Evolutionary conservation across 1,140 invertebrate species (phyloP), one percentile per base, ranked within the genome.

Genomic region (Doryteuthis pealeii): DNA sequence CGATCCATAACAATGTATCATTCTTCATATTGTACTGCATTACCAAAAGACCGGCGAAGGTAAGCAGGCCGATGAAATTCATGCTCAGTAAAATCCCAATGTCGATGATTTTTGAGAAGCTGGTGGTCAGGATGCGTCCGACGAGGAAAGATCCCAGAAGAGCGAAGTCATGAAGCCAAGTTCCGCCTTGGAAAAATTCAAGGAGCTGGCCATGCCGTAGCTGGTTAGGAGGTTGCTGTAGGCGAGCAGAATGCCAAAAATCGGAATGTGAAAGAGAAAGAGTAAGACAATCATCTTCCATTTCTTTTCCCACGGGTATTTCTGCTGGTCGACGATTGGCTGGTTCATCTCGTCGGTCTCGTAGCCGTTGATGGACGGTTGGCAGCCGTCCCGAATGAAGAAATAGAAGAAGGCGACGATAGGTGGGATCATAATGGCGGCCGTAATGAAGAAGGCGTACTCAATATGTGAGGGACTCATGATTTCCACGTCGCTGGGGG

Each of bases 391-490:
- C 14, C 18, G 54, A 43, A 71, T 49, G 76, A 68, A 72, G 43
- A 62, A 77, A 43, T 77, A 75, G n/a, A 72, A 30, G 62, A 74
- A 77, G 22, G 76, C 76, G 10, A 77, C 43, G n/a, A 43, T 73
- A 0, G 76, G 70, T 10, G 76, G 76, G 1, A 66, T 3, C 3
- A 70, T 65, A 5, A 77, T 45, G 18, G n/a, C n/a, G 2, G 72
- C 76, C 18, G 74, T 35, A 22, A 77, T 77, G 8, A 77, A 18
- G 67, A 72, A 77, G 3, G 76, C 67, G 15, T 54, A 45, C 40
- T 70, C 33, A 3, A 77, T 70, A 31, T 75, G 26, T 3, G 40
- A 32, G 35, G 35, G 35, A 10, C 35, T 40, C 35, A 40, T 62
- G 54, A 28, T 62, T n/a, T 43, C 12, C 22, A 26, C 70, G 22